phyloP scores from a whole-genome alignment of 2,888 invertebrate species.

The Scrobipalpa atriplicella region DNA sequence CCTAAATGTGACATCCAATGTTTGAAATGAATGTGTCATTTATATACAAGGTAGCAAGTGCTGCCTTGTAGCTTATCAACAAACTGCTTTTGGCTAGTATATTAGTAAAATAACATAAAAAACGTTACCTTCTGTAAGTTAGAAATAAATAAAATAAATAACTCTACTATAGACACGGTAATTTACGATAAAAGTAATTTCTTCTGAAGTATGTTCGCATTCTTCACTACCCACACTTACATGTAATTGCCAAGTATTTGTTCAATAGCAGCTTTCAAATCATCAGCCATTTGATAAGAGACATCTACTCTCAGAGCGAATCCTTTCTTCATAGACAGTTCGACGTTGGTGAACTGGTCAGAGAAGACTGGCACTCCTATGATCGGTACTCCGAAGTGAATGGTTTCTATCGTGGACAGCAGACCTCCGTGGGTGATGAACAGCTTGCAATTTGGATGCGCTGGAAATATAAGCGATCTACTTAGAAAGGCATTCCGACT shows the following conservation, averaged over 20 bases:
- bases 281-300: constrained; percentile 44
- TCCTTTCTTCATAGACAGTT: constrained; percentile 51
- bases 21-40: not conserved
- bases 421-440: constrained; percentile 58
- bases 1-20: no score
- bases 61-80: no score
- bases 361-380: constrained; percentile 55
- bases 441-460: constrained; percentile 51
- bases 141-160: no score
- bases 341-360: constrained; percentile 59
- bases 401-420: constrained; percentile 52
- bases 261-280: constrained; percentile 50
- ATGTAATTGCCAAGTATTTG: constrained; percentile 46
- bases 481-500: no score
- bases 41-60: not conserved
- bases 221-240: no score
- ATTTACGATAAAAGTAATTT: no score
- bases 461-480: no score
- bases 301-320: constrained; percentile 51
- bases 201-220: no score
- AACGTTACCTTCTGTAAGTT: no score
- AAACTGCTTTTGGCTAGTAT: no score
- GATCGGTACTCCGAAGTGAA: constrained; percentile 55
- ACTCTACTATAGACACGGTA: no score
- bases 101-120: no score